Conservation (phyloP, 2,113 vertebrate genomes). For the Diglossa brunneiventris region DNA sequence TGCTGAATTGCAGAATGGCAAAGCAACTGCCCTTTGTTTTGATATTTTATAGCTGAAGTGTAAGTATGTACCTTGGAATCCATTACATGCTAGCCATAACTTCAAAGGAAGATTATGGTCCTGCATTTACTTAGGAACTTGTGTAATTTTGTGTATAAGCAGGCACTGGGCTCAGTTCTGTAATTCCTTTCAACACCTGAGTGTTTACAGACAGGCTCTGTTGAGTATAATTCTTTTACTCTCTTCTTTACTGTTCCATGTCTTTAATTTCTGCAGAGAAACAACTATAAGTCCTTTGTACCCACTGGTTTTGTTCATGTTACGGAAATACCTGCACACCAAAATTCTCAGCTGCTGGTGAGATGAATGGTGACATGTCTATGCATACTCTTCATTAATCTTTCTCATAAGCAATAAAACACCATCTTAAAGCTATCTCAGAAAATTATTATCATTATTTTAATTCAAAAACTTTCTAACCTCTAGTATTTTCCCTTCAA, state of each 20-base stretch:
- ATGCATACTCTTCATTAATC: not conserved
- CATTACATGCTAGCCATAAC: not conserved
- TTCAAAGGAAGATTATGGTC: not conserved
- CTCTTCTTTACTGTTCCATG: not conserved
- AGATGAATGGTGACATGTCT: not conserved
- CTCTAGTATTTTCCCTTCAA: not conserved
- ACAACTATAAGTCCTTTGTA: not conserved
- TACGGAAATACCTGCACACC: not conserved
- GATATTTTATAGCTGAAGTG: not conserved
- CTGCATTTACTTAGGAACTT: not conserved
- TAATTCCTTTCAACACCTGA: not conserved
- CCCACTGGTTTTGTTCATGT: not conserved
- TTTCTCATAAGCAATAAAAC: constrained; percentile 49
- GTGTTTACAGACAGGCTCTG: not conserved
- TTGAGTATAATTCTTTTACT: not conserved
- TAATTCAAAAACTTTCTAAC: not conserved
- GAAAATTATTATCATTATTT: not conserved
- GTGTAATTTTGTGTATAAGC: not conserved
- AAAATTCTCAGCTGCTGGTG: not conserved
- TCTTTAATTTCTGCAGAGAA: not conserved
- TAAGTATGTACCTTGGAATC: not conserved
- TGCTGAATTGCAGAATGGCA: not conserved
- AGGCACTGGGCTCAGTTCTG: not conserved
- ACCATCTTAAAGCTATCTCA: not conserved
- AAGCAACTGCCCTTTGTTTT: not conserved